Percentiles rank a stretch among this genome's conserved stretches.
These are phyloP conservation scores for Podarcis raffonei DNA, from an alignment of 2,113 vertebrate genomes.

Conservation along the genomic window DNA sequence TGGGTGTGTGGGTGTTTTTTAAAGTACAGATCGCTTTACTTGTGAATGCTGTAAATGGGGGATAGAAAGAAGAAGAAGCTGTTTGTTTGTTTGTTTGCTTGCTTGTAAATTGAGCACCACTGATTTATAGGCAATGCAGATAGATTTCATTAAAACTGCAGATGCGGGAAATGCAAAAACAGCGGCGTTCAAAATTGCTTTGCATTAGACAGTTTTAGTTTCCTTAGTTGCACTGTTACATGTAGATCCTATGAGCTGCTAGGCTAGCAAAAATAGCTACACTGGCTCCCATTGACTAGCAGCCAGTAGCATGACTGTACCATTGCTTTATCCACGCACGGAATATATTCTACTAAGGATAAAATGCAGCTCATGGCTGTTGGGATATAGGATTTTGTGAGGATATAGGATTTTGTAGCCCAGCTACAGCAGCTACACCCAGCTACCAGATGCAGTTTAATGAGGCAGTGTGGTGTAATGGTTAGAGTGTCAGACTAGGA, in stretches of 20 bases:
- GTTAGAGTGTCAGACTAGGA: too few relatives aligned
- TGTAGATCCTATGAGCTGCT: not conserved
- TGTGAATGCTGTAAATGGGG: not conserved
- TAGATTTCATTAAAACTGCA: not conserved
- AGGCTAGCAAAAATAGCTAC: not conserved
- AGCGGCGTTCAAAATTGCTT: not conserved
- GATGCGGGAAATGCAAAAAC: not conserved
- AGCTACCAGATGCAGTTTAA: too few relatives aligned
- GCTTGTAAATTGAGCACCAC: not conserved
- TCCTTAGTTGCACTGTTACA: not conserved
- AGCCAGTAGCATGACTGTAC: not conserved
- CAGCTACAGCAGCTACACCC: too few relatives aligned
- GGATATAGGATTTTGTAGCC: too few relatives aligned
- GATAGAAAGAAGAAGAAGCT: not conserved
- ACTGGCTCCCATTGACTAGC: not conserved
- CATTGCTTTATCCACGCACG: not conserved
- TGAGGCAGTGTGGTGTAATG: too few relatives aligned
- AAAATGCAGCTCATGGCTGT: not conserved
- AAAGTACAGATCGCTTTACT: not conserved
- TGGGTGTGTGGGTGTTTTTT: too few relatives aligned
- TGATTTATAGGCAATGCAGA: not conserved
- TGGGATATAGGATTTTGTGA: too few relatives aligned
- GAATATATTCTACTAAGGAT: not conserved
- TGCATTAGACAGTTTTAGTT: not conserved
- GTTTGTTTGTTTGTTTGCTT: not conserved